Conservation (phyloP, 2,888 invertebrate genomes). For the Tromatobia lineatoria region DNA sequence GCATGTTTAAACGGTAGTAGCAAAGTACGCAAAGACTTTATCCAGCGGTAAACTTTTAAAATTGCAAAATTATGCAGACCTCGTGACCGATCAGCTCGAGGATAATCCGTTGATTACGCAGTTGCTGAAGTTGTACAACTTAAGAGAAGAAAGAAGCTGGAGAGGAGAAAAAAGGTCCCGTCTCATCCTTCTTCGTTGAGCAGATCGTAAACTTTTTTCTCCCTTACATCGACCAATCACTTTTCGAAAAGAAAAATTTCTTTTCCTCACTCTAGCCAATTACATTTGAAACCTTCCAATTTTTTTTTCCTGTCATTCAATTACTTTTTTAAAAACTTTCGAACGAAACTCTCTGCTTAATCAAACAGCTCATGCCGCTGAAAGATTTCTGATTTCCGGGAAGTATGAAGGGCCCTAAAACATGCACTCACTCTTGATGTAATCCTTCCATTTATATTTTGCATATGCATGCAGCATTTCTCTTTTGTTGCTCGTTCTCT, state of each 20-base stretch:
- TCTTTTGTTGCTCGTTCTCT: too few relatives aligned
- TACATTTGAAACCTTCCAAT: too few relatives aligned
- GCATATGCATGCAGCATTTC: too few relatives aligned
- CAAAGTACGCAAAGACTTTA: background rate
- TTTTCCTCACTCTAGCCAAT: too few relatives aligned
- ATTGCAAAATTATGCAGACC: slow-evolving; percentile 67
- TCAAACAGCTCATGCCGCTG: slow-evolving; percentile 50
- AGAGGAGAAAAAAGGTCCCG: slow-evolving; percentile 1
- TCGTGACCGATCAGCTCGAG: slow-evolving; percentile 65
- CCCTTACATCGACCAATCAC: too few relatives aligned
- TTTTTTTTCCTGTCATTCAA: too few relatives aligned
- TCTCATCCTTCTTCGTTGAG: slow-evolving; percentile 14
- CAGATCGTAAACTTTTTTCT: background rate
- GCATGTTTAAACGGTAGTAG: background rate
- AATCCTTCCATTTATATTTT: too few relatives aligned
- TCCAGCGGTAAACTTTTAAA: slow-evolving; percentile 50
- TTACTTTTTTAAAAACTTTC: too few relatives aligned
- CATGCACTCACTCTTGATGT: background rate
- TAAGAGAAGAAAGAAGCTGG: background rate
- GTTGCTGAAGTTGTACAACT: slow-evolving; percentile 36
- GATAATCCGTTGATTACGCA: slow-evolving; percentile 62
- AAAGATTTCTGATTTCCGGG: slow-evolving; percentile 53
- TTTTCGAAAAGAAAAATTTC: too few relatives aligned
- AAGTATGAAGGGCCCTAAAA: background rate
- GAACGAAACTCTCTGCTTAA: slow-evolving; percentile 46